Percentiles rank a stretch among this genome's conserved stretches.
phyloP scores from a whole-genome alignment of 2,113 vertebrate species.

The Pachycephala philippinensis region DNA sequence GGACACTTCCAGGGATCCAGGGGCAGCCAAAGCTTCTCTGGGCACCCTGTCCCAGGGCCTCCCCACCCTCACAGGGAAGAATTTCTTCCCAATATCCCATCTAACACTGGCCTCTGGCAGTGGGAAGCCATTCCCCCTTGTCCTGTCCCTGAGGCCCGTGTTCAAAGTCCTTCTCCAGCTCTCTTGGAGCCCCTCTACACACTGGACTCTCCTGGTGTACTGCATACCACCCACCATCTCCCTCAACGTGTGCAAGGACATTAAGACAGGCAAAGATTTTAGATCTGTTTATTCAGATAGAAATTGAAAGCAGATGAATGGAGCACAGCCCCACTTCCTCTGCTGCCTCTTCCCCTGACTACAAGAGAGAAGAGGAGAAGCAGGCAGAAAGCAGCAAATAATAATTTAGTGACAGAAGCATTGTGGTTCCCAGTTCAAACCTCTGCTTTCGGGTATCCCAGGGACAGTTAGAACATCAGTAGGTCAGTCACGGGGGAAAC shows the following conservation, averaged over 20 bases:
- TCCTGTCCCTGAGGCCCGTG: background rate
- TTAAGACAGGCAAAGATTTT: background rate
- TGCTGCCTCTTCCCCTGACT: constrained; percentile 36
- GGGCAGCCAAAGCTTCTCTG: background rate
- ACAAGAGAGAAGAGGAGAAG: background rate
- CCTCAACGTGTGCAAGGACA: background rate
- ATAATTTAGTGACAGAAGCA: constrained; percentile 63
- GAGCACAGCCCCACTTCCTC: constrained; percentile 52
- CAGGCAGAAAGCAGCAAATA: constrained; percentile 51
- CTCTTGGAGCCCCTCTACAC: background rate
- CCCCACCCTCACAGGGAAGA: accelerated
- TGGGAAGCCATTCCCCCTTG: background rate
- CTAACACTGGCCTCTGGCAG: background rate
- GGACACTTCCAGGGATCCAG: background rate
- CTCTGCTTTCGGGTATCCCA: constrained; percentile 27
- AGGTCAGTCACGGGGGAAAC: background rate
- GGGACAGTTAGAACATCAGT: constrained; percentile 28
- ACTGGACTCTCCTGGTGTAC: too few species aligned
- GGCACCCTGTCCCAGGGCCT: background rate
- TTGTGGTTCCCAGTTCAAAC: constrained; percentile 47
- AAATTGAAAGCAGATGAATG: constrained; percentile 61
- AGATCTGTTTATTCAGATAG: constrained; percentile 62
- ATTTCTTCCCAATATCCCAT: background rate
- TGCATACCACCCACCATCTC: too few species aligned
- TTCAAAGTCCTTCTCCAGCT: background rate